Evolutionary conservation across 2,113 vertebrate genomes (phyloP).

Genomic region (Empidonax alnorum): DNA sequence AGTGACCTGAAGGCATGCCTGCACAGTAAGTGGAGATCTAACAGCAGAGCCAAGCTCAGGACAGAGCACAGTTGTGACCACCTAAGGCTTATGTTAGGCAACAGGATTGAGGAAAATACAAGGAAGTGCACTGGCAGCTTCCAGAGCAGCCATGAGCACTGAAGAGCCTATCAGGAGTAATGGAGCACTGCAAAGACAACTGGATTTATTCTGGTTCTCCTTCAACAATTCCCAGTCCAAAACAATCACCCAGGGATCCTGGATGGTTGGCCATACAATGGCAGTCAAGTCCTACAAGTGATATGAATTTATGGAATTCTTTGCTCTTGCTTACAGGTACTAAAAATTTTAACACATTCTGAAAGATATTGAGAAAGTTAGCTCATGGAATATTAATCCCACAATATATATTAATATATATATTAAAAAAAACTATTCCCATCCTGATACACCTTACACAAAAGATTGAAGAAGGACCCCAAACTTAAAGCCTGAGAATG

Average conservation of each 20-base stretch:
- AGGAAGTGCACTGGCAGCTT: background rate
- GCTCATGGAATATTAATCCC: background rate
- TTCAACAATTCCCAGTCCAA: background rate
- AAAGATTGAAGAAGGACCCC: background rate
- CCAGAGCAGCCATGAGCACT: background rate
- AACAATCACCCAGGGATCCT: background rate
- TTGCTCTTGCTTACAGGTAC: background rate
- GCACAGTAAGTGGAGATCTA: background rate
- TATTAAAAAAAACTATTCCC: background rate
- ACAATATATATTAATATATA: background rate
- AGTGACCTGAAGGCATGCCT: background rate
- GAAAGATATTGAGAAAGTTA: background rate
- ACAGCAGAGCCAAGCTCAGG: background rate
- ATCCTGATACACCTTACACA: background rate
- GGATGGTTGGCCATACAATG: background rate
- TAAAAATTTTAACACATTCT: background rate
- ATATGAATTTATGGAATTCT: background rate
- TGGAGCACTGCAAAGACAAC: background rate
- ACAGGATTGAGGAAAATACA: background rate
- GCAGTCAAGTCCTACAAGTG: background rate
- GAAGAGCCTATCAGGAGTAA: background rate
- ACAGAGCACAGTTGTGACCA: fast-evolving
- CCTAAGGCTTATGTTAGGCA: background rate
- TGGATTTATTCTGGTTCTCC: background rate
- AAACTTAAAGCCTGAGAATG: background rate